Conservation (phyloP, 2,888 invertebrate genomes). For the Erebia epiphron region DNA sequence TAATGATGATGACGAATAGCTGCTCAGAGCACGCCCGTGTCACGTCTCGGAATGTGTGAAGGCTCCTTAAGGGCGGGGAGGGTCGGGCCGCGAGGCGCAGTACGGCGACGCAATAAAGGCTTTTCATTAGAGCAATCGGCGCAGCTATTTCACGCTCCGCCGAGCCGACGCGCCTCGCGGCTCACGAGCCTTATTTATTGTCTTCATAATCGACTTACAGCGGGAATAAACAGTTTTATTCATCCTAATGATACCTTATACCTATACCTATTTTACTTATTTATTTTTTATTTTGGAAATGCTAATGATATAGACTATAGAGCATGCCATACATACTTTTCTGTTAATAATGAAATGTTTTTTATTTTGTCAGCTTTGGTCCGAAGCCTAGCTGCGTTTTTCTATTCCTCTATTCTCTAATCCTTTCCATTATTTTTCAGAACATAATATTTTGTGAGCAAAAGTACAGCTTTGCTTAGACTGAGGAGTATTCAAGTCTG, state of each 20-base stretch:
- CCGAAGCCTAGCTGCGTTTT: no score
- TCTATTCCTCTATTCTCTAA: no score
- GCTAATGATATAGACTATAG: neutral
- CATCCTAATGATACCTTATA: neutral
- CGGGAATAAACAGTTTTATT: neutral
- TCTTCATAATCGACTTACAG: slow-evolving; percentile 24
- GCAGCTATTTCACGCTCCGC: slow-evolving; percentile 51
- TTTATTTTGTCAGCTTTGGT: no score
- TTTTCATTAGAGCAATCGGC: slow-evolving; percentile 69
- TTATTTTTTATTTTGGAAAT: slow-evolving; percentile 2
- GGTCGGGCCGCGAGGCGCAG: slow-evolving; percentile 2
- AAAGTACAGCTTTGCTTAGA: no score
- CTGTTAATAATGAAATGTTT: no score
- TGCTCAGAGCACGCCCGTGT: no score
- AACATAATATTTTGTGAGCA: no score
- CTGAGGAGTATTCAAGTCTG: no score
- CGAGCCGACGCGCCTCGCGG: slow-evolving; percentile 22
- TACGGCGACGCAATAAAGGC: slow-evolving; percentile 45
- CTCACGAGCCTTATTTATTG: slow-evolving; percentile 29
- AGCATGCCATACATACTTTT: neutral
- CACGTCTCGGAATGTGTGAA: neutral
- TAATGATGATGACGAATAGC: no score
- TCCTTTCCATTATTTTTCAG: no score
- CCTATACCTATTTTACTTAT: neutral
- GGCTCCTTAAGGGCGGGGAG: neutral